Conservation (phyloP, 2,888 invertebrate species). For the Danaus chrysippus region DNA sequence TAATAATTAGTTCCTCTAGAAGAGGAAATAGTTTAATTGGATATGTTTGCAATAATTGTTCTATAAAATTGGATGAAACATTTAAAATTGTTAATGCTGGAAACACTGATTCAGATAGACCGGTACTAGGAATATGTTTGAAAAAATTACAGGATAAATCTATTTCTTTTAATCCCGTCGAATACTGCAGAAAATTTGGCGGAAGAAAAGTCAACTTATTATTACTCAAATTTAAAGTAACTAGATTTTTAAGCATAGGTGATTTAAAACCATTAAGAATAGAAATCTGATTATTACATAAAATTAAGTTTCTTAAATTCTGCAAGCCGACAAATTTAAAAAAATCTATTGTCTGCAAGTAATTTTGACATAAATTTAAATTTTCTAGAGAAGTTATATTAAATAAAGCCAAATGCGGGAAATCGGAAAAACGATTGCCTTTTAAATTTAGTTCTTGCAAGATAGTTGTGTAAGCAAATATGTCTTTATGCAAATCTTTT, state of each 20-base stretch:
- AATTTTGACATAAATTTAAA: constrained; percentile 83
- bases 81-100: constrained; percentile 87
- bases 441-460: constrained; percentile 88
- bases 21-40: constrained; percentile 85
- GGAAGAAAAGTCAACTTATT: constrained; percentile 87
- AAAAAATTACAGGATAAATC: constrained; percentile 90
- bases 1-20: constrained; percentile 90
- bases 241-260: constrained; percentile 85
- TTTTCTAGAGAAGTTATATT: constrained; percentile 87
- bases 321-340: constrained; percentile 87
- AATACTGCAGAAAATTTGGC: constrained; percentile 88
- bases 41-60: constrained; percentile 85
- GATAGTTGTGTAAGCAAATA: constrained; percentile 86
- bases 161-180: constrained; percentile 84
- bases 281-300: constrained; percentile 86
- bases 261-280: constrained; percentile 87
- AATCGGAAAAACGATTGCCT: constrained; percentile 85
- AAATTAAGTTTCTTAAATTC: constrained; percentile 85
- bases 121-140: constrained; percentile 87
- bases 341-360: constrained; percentile 85
- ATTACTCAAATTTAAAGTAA: constrained; percentile 86
- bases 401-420: constrained; percentile 88
- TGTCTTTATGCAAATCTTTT: constrained; percentile 82
- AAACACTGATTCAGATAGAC: constrained; percentile 85
- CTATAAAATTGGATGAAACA: constrained; percentile 89